Percentiles rank a stretch among this genome's conserved stretches.
phyloP scores from a whole-genome alignment of 2,888 invertebrate genomes.

The Megaustenia siamemsis region DNA sequence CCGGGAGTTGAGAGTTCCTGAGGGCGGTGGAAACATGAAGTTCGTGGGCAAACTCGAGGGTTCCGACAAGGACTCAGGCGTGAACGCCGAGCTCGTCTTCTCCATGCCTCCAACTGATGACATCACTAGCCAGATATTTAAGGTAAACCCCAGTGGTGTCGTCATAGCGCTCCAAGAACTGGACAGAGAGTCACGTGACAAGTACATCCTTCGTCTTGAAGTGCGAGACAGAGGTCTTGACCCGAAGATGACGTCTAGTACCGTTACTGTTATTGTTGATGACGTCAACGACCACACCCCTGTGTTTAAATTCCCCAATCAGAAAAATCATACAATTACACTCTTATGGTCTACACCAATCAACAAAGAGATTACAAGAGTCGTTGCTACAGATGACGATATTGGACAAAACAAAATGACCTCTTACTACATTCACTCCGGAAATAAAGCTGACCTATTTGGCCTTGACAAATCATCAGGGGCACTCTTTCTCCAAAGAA shows the following conservation, averaged over 20 bases:
- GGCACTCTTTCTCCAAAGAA: constrained; percentile 89
- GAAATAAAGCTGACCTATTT: constrained; percentile 95
- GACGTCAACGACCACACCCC: constrained; percentile 98
- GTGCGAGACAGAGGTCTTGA: constrained; percentile 87
- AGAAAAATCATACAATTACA: constrained; percentile 69
- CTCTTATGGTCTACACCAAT: constrained; percentile 66
- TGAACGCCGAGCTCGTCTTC: constrained; percentile 89
- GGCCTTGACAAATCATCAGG: constrained; percentile 95
- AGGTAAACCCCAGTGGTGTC: constrained; percentile 90
- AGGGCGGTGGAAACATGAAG: constrained; percentile 90
- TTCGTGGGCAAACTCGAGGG: constrained; percentile 93
- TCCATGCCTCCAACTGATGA: constrained; percentile 85
- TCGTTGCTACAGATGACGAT: constrained; percentile 94
- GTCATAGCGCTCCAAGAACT: constrained; percentile 89
- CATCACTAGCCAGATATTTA: constrained; percentile 84
- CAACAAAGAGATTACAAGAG: constrained; percentile 80
- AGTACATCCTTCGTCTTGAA: constrained; percentile 91
- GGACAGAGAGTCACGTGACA: constrained; percentile 91
- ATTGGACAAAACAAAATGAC: constrained; percentile 95
- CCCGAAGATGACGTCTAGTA: constrained; percentile 90
- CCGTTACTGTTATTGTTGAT: constrained; percentile 94
- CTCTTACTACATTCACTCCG: constrained; percentile 95
- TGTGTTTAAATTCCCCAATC: constrained; percentile 69
- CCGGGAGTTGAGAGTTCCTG: constrained; percentile 88
- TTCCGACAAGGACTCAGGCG: constrained; percentile 93